A percentile compares a stretch with the other conserved stretches of the same genome.
phyloP scores from a whole-genome alignment of 2,113 vertebrate genomes.

The Lycocorax pyrrhopterus region DNA sequence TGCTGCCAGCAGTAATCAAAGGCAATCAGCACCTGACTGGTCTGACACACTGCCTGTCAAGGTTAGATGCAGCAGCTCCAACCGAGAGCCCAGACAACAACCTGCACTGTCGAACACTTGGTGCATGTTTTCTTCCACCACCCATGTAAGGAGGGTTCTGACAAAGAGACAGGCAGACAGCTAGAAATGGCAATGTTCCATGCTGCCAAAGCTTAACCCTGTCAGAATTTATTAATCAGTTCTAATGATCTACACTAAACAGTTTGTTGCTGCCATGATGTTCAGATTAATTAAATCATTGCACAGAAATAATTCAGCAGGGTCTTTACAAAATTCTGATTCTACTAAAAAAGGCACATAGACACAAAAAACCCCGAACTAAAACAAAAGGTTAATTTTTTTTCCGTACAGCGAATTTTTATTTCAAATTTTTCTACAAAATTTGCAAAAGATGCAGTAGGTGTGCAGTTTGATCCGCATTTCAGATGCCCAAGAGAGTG shows the following conservation, averaged over 20 bases:
- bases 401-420: accelerated
- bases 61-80: neutral
- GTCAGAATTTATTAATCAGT: neutral
- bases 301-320: neutral
- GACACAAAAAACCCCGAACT: neutral
- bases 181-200: neutral
- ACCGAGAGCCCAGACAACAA: neutral
- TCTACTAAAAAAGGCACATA: neutral
- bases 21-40: neutral
- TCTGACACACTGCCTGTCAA: neutral
- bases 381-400: neutral
- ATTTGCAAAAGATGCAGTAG: neutral
- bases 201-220: neutral
- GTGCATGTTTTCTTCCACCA: neutral
- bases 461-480: neutral
- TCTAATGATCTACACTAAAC: neutral
- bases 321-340: neutral
- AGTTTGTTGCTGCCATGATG: neutral
- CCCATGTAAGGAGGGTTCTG: neutral
- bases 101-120: neutral
- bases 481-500: neutral
- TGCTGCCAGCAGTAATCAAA: neutral
- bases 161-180: neutral
- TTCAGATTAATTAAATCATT: neutral
- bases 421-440: neutral